phyloP scores from a whole-genome alignment of 2,888 invertebrate species.

The Tricholauxania praeusta region DNA sequence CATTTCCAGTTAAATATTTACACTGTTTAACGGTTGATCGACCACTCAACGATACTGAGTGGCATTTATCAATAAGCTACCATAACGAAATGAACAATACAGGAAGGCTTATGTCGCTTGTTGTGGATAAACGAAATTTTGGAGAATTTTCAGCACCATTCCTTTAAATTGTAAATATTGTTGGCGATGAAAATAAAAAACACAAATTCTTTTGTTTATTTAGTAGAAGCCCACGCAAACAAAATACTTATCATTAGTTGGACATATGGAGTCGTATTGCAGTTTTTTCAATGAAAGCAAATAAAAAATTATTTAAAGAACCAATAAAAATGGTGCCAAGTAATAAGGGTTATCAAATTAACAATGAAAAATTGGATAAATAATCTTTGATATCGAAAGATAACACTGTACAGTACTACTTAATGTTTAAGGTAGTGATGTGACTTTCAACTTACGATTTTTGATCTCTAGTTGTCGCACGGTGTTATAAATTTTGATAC shows the following conservation, averaged over 20 bases:
- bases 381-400: too few relatives aligned
- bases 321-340: too few relatives aligned
- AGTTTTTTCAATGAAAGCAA: too few relatives aligned
- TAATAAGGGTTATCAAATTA: too few relatives aligned
- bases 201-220: neutral
- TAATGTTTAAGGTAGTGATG: too few relatives aligned
- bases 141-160: neutral
- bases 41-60: neutral
- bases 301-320: too few relatives aligned
- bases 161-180: neutral
- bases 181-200: neutral
- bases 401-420: too few relatives aligned
- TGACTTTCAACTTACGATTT: too few relatives aligned
- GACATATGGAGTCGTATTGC: neutral
- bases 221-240: constrained; percentile 4
- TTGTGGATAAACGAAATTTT: neutral
- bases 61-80: neutral
- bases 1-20: constrained; percentile 10
- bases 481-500: too few relatives aligned
- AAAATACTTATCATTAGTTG: neutral
- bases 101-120: neutral
- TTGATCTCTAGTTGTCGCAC: too few relatives aligned
- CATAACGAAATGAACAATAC: constrained; percentile 2
- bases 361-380: too few relatives aligned
- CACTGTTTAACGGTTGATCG: neutral